A percentile compares a stretch with the other conserved stretches of the same genome.
These are phyloP conservation scores for Hippoglossus hippoglossus DNA, from an alignment of 2,797 vertebrate genomes.

Conservation along the genomic window DNA sequence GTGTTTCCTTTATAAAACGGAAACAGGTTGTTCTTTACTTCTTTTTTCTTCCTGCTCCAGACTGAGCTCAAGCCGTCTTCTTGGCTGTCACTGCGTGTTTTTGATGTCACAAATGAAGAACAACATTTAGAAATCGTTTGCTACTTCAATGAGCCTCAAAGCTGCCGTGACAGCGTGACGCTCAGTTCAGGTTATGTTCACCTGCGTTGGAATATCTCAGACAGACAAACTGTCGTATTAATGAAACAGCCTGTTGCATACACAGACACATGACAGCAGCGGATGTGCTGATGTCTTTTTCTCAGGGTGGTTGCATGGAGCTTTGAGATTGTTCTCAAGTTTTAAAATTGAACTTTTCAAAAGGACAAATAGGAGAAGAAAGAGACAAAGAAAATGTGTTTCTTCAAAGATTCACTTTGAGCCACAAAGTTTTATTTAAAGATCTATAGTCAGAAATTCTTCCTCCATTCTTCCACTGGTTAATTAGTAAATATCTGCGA, in stretches of 20 bases:
- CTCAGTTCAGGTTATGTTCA: background rate
- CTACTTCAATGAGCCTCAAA: constrained; percentile 10
- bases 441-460: background rate
- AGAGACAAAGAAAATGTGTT: too few relatives aligned
- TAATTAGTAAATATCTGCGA: too few relatives aligned
- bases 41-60: background rate
- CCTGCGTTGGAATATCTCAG: background rate
- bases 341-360: background rate
- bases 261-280: background rate
- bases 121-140: background rate
- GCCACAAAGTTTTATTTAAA: background rate
- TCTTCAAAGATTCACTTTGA: background rate
- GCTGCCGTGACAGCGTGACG: background rate
- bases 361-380: background rate
- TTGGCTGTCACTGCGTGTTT: background rate
- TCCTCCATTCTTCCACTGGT: too few relatives aligned
- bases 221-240: background rate
- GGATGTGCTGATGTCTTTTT: too few relatives aligned
- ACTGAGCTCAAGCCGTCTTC: background rate
- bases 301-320: too few relatives aligned
- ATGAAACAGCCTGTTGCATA: background rate
- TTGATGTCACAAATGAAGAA: background rate
- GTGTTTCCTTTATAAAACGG: background rate
- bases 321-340: background rate
- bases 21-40: background rate